Evolutionary conservation across 2,113 vertebrate genomes (phyloP).

Genomic region (Tupaia tana): DNA sequence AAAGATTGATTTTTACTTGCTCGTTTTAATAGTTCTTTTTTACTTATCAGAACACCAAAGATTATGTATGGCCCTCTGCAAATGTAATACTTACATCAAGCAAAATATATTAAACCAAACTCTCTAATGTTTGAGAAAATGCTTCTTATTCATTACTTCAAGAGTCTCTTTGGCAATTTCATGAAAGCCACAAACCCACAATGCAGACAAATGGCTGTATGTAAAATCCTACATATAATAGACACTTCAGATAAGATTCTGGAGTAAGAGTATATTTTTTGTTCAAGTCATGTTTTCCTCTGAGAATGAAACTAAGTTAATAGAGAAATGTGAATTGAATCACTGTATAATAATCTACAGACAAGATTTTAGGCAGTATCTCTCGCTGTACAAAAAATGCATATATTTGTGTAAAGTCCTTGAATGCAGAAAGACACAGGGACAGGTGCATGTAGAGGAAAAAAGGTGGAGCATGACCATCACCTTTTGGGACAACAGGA

Average conservation of each 20-base stretch:
- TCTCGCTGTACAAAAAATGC: slow-evolving; percentile 41
- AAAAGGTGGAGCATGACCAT: background rate
- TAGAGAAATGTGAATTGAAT: slow-evolving; percentile 42
- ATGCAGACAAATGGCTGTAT: background rate
- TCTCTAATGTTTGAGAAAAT: background rate
- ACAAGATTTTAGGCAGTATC: background rate
- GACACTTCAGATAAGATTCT: slow-evolving; percentile 12
- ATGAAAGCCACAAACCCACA: background rate
- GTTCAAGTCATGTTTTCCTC: slow-evolving; percentile 14
- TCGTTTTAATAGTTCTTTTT: slow-evolving; percentile 11
- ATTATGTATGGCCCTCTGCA: background rate
- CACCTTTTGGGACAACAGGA: slow-evolving; percentile 28
- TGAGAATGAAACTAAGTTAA: slow-evolving; percentile 56
- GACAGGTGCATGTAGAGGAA: background rate
- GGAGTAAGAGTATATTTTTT: slow-evolving; percentile 36
- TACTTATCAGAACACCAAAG: slow-evolving; percentile 14
- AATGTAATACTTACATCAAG: background rate
- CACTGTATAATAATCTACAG: background rate
- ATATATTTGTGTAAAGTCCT: background rate
- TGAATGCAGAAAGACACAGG: background rate
- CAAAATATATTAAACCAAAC: background rate
- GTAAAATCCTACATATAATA: background rate
- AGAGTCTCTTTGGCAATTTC: background rate
- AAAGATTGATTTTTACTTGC: background rate
- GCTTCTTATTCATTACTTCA: background rate